Evolutionary conservation across 2,113 vertebrate genomes (phyloP), one percentile per base, ranked within the genome.

Genomic region (Mola mola): DNA sequence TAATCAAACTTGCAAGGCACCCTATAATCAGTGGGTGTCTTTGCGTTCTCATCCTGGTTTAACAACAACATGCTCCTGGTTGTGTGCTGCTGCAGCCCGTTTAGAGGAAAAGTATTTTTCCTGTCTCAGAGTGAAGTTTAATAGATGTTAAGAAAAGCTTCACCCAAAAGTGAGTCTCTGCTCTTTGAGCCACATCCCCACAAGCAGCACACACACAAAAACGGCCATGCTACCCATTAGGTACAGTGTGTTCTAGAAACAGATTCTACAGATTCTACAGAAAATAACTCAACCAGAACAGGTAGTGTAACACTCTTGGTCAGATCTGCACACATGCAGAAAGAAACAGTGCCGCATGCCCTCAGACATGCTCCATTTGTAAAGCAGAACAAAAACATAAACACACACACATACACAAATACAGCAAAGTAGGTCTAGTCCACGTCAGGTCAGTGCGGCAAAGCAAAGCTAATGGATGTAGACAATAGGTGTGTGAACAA

Each of bases 381-480:
- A 68, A 61, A 63, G 28, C 64, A 70, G 42, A 52, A 15, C 38
- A 48, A n/a, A 38, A 38, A 16, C 6, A 29, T 62, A 49, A 55
- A n/a, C n/a, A n/a, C 26, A 43, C 57, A 46, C 60, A 33, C 38
- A 47, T 8, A 41, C 17, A 48, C 21, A 24, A 9, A 55, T 17
- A 72, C 44, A 70, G 46, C 41, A 71, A 72, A 85, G 73, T 80
- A 81, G 75, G 78, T 84, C 73, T 63, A 13, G 57, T 66, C 66
- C 17, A 24, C 11, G 64, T 16, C 36, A 40, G 80, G 80, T 79
- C 78, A 71, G 83, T 58, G 81, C 70, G 79, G 34, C 70, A 83
- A 78, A 80, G 78, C 75, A 71, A 67, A 49, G 52, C 57, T 84
- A 87, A 87, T 83, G 50, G 64, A 73, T 70, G 60, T 22, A 68